Base-by-base conservation (phyloP, 2,113 vertebrate species). In the Pachycephala philippinensis region DNA sequence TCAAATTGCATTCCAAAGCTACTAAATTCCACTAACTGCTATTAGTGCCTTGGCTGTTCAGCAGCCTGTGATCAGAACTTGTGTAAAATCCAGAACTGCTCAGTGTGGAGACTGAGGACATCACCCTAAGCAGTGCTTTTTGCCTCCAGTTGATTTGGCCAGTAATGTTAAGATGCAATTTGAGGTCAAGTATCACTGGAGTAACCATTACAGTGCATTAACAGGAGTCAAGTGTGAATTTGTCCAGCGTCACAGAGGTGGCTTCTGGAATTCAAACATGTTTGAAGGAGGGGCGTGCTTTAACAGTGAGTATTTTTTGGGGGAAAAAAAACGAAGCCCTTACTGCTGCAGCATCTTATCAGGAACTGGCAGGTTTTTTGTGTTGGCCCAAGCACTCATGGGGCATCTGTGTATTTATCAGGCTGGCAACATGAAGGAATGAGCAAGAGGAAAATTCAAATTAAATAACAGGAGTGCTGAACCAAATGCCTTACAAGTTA, bases 261-360 rank as follows among this genome's bases (percentile, higher is more conserved):
- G 37, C 70, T 94, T 85, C 52, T 85, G 37, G 37, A 87, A 80
- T 60, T 61, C 16, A 37, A 23, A 56, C 16, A 1, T 4, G 2
- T 56, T 82, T 57, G 65, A 61, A 63, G 66, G 77, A 75, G n/a
- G 27, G 7, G 13, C 37, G 72, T 79, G 28, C 28, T 92, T 90
- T 45, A 71, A 39, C 54, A 65, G 54, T 27, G 33, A 53, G 61
- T 33, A 16, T 42, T 84, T 79, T 79, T 45, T 0, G 0, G 3
- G 23, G 11, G 2, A 3, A 10, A 0, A 4, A 35, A 23, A 17
- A 6, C 7, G 8, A 42, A 71, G 53, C 6, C 13, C 8, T 80
- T 87, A 24, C 31, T 89, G 57, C 66, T 75, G 44, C 50, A 63
- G 61, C 59, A 47, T 65, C 86, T 95, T 96, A 94, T 96, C 97